These are phyloP conservation scores for Heliangelus exortis DNA, from an alignment of 2,797 vertebrate species.

Conservation along the genomic window DNA sequence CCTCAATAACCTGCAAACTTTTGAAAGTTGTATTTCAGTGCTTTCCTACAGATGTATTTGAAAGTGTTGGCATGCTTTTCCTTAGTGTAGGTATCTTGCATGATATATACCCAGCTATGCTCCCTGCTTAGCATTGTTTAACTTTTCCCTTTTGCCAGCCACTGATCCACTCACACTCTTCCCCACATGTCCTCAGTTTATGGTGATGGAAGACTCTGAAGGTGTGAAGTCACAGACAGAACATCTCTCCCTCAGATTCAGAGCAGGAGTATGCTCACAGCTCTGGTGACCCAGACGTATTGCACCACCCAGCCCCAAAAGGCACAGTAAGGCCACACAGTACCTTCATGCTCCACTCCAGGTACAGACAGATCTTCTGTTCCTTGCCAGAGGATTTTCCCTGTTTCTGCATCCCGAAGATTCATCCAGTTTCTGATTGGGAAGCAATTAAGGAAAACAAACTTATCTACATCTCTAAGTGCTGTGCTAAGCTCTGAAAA, in stretches of 20 bases:
- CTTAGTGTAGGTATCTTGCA: neutral
- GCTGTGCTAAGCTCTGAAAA: neutral
- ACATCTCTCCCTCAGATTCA: neutral
- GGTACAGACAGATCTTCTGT: conserved; percentile 97
- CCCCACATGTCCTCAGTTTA: neutral
- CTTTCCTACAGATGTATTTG: neutral
- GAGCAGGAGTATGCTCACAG: neutral
- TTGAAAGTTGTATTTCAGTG: neutral
- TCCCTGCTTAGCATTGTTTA: neutral
- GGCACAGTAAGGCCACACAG: neutral
- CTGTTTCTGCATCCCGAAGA: conserved; percentile 96
- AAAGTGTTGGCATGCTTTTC: neutral
- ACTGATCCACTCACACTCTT: neutral
- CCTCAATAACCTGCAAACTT: neutral
- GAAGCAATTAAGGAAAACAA: conserved; percentile 74
- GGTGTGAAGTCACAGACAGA: neutral
- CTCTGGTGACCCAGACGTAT: neutral
- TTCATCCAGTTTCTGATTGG: conserved; percentile 98
- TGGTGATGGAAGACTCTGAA: neutral
- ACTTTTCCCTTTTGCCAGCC: neutral
- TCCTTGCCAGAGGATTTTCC: conserved; percentile 98
- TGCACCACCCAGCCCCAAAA: neutral
- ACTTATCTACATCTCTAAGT: neutral
- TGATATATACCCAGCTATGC: neutral
- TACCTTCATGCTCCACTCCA: conserved; percentile 99